A percentile compares a stretch with the other conserved stretches of the same genome.
These are phyloP conservation scores for Microhierax caerulescens DNA, from an alignment of 2,797 vertebrate species.

Conservation along the genomic window DNA sequence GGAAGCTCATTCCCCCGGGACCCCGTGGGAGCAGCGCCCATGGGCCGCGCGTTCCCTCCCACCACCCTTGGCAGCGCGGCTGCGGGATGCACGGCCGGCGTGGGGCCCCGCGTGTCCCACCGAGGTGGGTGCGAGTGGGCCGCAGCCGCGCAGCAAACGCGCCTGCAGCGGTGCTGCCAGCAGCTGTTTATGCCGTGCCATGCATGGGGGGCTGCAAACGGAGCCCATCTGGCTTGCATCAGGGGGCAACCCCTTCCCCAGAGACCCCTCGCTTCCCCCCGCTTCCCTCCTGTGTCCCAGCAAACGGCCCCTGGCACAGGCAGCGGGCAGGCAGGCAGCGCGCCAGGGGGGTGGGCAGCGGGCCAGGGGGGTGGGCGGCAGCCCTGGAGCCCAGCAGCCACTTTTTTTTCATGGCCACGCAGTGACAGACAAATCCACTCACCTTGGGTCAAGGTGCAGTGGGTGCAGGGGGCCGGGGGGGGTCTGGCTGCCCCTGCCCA, in stretches of 20 bases:
- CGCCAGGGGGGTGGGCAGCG: no score
- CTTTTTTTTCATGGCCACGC: not conserved
- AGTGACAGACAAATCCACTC: not conserved
- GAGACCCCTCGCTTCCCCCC: not conserved
- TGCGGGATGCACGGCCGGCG: not conserved
- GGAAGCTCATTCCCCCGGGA: not conserved
- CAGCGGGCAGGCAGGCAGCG: not conserved
- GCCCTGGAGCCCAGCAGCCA: not conserved
- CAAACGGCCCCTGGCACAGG: not conserved
- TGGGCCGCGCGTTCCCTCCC: not conserved
- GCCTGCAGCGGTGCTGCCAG: fast-evolving
- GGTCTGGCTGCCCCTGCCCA: not conserved
- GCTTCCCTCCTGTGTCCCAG: fast-evolving
- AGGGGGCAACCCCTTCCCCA: not conserved
- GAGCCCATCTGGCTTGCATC: fast-evolving
- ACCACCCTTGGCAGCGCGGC: not conserved
- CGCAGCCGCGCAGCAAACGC: fast-evolving
- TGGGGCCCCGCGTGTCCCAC: not conserved
- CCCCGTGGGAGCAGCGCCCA: not conserved
- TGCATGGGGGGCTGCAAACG: fast-evolving
- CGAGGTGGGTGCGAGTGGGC: not conserved
- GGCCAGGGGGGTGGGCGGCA: no score
- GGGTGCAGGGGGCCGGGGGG: not conserved
- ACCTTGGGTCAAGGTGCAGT: not conserved
- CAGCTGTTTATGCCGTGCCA: not conserved